A percentile compares a stretch with the other conserved stretches of the same genome.
phyloP scores from a whole-genome alignment of 2,888 invertebrate species.

The Oegoconia quadripuncta region DNA sequence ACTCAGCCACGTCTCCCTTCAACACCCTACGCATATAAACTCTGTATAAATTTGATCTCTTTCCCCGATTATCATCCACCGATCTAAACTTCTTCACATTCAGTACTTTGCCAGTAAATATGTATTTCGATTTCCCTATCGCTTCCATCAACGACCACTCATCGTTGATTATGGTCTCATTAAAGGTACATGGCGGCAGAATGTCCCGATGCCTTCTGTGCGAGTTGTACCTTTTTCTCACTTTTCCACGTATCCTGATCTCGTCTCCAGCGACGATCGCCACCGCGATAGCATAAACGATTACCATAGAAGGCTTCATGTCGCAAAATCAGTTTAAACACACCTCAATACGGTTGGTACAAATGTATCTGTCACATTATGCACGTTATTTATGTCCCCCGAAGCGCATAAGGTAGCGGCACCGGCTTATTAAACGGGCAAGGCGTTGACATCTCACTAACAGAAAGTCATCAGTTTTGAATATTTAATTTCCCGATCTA shows the following conservation, averaged over 20 bases:
- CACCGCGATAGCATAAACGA: conserved; percentile 66
- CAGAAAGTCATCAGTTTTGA: conserved; percentile 55
- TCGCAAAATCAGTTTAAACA: conserved; percentile 54
- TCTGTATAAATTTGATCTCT: conserved; percentile 65
- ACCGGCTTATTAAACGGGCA: conserved; percentile 56
- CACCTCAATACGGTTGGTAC: conserved; percentile 53
- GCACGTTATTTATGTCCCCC: conserved; percentile 61
- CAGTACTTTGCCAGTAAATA: conserved; percentile 75
- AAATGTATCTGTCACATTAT: conserved; percentile 75
- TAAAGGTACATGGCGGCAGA: conserved; percentile 68
- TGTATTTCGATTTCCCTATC: conserved; percentile 71
- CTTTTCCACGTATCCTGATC: conserved; percentile 70
- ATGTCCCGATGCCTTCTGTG: conserved; percentile 65
- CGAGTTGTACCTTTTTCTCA: conserved; percentile 61
- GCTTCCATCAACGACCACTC: conserved; percentile 73
- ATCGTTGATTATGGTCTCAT: conserved; percentile 72
- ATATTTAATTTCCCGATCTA: conserved; percentile 44
- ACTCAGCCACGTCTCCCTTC: conserved; percentile 63
- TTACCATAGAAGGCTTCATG: conserved; percentile 64
- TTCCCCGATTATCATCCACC: conserved; percentile 39
- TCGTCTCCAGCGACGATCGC: conserved; percentile 63
- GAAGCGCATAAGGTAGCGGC: conserved; percentile 54
- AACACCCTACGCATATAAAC: conserved; percentile 68
- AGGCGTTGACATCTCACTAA: conserved; percentile 68
- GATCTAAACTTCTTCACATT: conserved; percentile 63